Evolutionary conservation across 2,113 vertebrate species (phyloP), one percentile per base, ranked within the genome.

Genomic region (Copsychus sechellarum): DNA sequence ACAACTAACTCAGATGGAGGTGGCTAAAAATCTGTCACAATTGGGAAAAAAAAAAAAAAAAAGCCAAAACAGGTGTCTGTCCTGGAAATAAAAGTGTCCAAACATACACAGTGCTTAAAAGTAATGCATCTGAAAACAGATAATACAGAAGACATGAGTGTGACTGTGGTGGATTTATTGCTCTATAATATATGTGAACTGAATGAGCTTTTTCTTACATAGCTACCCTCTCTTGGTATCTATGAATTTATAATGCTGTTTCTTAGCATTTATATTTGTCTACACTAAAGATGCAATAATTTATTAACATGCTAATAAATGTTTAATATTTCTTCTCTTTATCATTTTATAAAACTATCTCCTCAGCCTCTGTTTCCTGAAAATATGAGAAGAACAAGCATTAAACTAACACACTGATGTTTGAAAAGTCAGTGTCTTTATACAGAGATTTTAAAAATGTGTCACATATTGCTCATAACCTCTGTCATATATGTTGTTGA

Each of bases 251-350:
- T 96, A 96, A 96, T 94, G 74, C 36, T 81, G 8, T 58, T 70
- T 85, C 56, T 95, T 91, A 94, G 62, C 66, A 93, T 89, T 96
- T 96, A 36, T 97, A 82, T 96, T 96, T 96, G 85, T 88, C 94
- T 81, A 90, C 45, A 77, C 73, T 60, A 81, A 94, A 93, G 87
- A 90, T 72, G 80, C 28, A 96, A 96, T 95, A 62, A 94, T 96
- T 95, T 97, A 95, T 96, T 96, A 95, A 96, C 77, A 74, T 54
- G 38, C 64, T 73, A 92, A 93, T 97, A 95, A 95, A 96, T 95
- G 87, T 97, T 97, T 96, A 90, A 97, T 97, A 89, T 16, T 60
- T 8, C n/a, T 84, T 80, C 19, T 83, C 86, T 69, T 40, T 93
- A 79, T 58, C 3, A 4, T 92, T 96, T 89, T 50, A 17, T 89